Percentiles rank a stretch among this genome's conserved stretches.
These are phyloP conservation scores for Subanguina moxae DNA, from an alignment of 1,140 invertebrate genomes.

Conservation along the genomic window DNA sequence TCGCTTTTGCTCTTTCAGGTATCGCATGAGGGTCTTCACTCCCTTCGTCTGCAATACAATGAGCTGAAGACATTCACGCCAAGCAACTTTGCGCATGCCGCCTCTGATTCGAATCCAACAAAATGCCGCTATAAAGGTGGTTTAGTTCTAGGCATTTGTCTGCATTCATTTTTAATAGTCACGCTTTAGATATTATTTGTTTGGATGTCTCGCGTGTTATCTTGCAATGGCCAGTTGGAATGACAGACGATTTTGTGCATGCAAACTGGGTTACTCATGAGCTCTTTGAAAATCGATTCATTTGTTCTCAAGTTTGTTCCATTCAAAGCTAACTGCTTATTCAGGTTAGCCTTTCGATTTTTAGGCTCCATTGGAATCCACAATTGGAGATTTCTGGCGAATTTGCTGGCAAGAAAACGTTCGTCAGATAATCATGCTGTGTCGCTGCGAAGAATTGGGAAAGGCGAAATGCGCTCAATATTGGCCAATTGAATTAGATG, in stretches of 20 bases:
- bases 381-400: slow-evolving; percentile 80
- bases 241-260: slow-evolving; percentile 19
- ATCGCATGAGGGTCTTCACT: slow-evolving; percentile 6
- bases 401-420: slow-evolving; percentile 76
- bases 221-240: slow-evolving; percentile 12
- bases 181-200: slow-evolving; percentile 28
- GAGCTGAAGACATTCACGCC: slow-evolving; percentile 15
- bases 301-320: slow-evolving; percentile 16
- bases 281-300: slow-evolving; percentile 31
- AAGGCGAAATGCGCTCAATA: slow-evolving; percentile 16
- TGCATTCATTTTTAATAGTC: background rate
- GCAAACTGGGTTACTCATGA: slow-evolving; percentile 28
- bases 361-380: slow-evolving; percentile 76
- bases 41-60: slow-evolving; percentile 10
- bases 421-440: slow-evolving; percentile 75
- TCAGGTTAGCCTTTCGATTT: background rate
- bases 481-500: slow-evolving; percentile 2
- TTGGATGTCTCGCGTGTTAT: slow-evolving; percentile 19
- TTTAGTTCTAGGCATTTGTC: background rate
- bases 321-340: no score
- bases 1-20: background rate
- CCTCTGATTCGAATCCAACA: slow-evolving; percentile 8
- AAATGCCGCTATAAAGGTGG: slow-evolving; percentile 36
- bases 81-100: slow-evolving; percentile 9
- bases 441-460: slow-evolving; percentile 23